phyloP scores from a whole-genome alignment of 1,140 invertebrate species.

The Dufourea novaeangliae region DNA sequence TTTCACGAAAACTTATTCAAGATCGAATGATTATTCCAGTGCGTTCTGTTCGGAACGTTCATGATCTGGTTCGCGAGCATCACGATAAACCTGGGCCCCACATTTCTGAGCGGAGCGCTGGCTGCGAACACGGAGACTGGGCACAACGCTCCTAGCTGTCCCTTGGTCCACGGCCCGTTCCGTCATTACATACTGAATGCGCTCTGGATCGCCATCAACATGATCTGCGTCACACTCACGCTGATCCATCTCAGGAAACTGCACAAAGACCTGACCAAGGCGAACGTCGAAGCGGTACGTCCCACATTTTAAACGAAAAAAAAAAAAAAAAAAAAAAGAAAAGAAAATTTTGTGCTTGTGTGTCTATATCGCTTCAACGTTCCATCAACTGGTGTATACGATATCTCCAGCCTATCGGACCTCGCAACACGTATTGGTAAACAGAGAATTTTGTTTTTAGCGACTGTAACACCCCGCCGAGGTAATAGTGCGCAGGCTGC shows the following conservation, averaged over 20 bases:
- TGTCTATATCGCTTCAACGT: not conserved
- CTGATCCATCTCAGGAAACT: slow-evolving; percentile 92
- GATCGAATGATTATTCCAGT: slow-evolving; percentile 84
- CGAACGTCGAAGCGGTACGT: slow-evolving; percentile 84
- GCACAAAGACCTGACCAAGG: slow-evolving; percentile 91
- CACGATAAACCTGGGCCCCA: slow-evolving; percentile 95
- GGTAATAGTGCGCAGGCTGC: no score
- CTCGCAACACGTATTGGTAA: no score
- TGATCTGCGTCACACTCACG: slow-evolving; percentile 92
- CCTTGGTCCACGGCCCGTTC: slow-evolving; percentile 89
- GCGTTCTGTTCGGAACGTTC: slow-evolving; percentile 94
- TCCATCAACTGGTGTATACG: slow-evolving; percentile 1
- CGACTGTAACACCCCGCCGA: no score
- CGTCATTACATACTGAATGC: slow-evolving; percentile 94
- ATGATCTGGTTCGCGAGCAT: slow-evolving; percentile 96
- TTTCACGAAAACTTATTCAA: not conserved
- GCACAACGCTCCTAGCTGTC: slow-evolving; percentile 90
- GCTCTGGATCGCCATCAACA: slow-evolving; percentile 93
- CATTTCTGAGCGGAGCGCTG: slow-evolving; percentile 92
- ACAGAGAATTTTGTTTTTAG: no score
- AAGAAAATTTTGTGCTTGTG: no score
- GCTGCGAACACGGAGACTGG: slow-evolving; percentile 91
- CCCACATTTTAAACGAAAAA: not conserved
- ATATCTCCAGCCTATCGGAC: no score
- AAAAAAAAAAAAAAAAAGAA: no score